Percentiles rank a stretch among this genome's conserved stretches.
Conservation (phyloP, 2,797 vertebrate species). For the Pseudotriccus pelzelni region DNA sequence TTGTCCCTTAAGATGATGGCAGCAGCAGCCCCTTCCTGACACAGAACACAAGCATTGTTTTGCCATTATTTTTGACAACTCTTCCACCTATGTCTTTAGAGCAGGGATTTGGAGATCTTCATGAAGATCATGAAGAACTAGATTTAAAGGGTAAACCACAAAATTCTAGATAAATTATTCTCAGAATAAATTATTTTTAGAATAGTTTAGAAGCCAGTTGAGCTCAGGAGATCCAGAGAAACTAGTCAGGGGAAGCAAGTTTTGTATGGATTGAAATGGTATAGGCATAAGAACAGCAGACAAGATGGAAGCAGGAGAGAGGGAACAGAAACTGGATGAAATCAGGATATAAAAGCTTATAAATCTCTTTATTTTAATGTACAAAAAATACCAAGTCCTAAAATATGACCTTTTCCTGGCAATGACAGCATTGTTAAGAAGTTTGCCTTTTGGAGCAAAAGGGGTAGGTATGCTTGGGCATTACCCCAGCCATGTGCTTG, state of each 20-base stretch:
- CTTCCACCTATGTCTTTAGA: background rate
- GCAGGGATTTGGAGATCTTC: background rate
- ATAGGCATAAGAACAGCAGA: background rate
- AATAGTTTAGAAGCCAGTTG: background rate
- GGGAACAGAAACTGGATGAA: background rate
- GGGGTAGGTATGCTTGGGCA: background rate
- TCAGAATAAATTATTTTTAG: background rate
- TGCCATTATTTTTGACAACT: background rate
- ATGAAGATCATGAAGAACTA: background rate
- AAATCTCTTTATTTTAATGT: background rate
- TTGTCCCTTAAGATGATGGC: background rate
- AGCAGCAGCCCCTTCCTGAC: background rate
- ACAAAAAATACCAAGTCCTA: background rate
- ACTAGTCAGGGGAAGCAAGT: background rate
- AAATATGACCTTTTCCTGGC: background rate
- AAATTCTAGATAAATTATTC: background rate
- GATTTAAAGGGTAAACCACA: background rate
- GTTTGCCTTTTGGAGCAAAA: background rate
- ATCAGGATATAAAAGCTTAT: background rate
- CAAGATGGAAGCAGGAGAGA: background rate
- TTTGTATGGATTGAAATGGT: background rate
- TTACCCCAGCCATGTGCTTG: background rate
- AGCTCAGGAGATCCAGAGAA: background rate
- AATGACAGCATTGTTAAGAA: background rate
- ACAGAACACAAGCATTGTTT: background rate